A percentile compares a stretch with the other conserved stretches of the same genome.
These are phyloP conservation scores for Alligator sinensis DNA, from an alignment of 2,113 vertebrate genomes.

Conservation along the genomic window DNA sequence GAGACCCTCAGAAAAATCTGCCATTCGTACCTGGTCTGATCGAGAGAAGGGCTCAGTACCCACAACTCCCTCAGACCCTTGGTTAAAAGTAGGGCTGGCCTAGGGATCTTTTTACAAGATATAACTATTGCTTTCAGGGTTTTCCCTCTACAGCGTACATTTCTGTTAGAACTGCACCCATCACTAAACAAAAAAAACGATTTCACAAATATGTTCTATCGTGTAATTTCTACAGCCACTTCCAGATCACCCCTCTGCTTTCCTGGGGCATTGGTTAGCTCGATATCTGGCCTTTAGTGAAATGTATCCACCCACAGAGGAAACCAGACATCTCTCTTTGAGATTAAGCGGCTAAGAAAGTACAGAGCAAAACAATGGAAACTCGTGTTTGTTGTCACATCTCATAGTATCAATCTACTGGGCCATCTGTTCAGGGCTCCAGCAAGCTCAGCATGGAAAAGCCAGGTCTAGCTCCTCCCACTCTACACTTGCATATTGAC, in stretches of 20 bases:
- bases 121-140: background rate
- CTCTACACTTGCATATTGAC: fast-evolving
- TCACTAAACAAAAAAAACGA: background rate
- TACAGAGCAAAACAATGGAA: background rate
- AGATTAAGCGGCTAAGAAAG: background rate
- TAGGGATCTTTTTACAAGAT: background rate
- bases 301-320: background rate
- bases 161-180: background rate
- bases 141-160: background rate
- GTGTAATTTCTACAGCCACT: constrained; percentile 32
- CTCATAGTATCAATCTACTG: background rate
- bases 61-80: background rate
- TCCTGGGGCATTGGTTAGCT: fast-evolving
- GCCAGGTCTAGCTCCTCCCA: fast-evolving
- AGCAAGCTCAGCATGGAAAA: background rate
- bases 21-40: background rate
- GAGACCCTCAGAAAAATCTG: background rate
- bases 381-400: background rate
- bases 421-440: background rate
- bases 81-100: background rate
- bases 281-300: background rate
- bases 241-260: background rate
- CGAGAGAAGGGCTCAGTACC: fast-evolving
- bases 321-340: background rate
- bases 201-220: constrained; percentile 19